These are phyloP conservation scores for Cochlearius cochlearius DNA, from an alignment of 2,113 vertebrate species.

Conservation along the genomic window DNA sequence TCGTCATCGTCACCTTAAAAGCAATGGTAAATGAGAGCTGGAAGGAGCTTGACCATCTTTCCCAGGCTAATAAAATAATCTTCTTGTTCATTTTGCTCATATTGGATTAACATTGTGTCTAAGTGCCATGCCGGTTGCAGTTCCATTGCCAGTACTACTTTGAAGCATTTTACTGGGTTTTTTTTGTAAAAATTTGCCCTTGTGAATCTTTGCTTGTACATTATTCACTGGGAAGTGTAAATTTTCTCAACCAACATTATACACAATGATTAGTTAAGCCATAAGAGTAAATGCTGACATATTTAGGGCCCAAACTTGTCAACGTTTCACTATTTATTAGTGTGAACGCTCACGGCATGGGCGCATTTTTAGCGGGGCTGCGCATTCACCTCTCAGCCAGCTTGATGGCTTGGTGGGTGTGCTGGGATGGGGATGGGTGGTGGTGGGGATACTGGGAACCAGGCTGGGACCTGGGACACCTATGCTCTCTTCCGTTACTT, in stretches of 20 bases:
- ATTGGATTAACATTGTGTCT: neutral
- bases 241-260: neutral
- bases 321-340: neutral
- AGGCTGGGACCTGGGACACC: neutral
- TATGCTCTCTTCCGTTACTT: neutral
- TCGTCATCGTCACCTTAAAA: neutral
- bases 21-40: neutral
- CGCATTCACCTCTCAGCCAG: neutral
- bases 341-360: neutral
- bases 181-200: neutral
- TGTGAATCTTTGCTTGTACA: neutral
- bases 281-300: neutral
- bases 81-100: neutral
- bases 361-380: neutral
- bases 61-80: neutral
- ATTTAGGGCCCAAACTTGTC: neutral
- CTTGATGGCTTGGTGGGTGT: neutral
- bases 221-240: neutral
- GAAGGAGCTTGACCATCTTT: neutral
- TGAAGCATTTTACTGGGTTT: neutral
- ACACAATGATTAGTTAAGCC: neutral
- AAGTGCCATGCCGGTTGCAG: neutral
- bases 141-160: neutral
- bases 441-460: neutral
- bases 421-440: neutral